These are phyloP conservation scores for Ceratosolen fusciceps DNA, from an alignment of 1,140 invertebrate species.

Conservation along the genomic window DNA sequence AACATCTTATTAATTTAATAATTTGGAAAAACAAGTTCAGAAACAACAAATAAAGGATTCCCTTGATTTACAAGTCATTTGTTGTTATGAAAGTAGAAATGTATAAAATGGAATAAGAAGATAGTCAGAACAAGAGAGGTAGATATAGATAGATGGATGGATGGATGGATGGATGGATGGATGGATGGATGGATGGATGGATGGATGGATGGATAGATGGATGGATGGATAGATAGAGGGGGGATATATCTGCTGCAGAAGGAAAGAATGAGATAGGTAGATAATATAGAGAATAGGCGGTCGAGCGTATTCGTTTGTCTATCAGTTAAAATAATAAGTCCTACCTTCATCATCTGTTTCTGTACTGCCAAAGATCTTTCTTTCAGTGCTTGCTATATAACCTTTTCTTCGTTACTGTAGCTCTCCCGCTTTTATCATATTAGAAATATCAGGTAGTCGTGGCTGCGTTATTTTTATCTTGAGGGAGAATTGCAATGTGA, in stretches of 20 bases:
- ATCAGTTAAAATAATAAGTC: conserved; percentile 47
- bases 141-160: no score
- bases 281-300: conserved; percentile 36
- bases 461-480: conserved; percentile 25
- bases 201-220: no score
- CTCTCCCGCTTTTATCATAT: conserved; percentile 3
- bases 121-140: no score
- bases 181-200: background rate
- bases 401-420: background rate
- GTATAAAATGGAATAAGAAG: background rate
- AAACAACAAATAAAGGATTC: background rate
- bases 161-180: no score
- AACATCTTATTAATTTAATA: no score
- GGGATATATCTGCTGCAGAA: background rate
- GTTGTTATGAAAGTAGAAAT: background rate
- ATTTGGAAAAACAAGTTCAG: background rate
- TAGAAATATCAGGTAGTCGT: conserved; percentile 26
- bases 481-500: no score
- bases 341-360: conserved; percentile 45
- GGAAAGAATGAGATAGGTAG: background rate
- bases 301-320: conserved; percentile 36
- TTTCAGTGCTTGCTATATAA: conserved; percentile 28
- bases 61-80: conserved; percentile 9
- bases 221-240: background rate
- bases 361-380: conserved; percentile 40